Evolutionary conservation across 1,140 invertebrate genomes (phyloP).

Genomic region (Conopomorpha cramerella): DNA sequence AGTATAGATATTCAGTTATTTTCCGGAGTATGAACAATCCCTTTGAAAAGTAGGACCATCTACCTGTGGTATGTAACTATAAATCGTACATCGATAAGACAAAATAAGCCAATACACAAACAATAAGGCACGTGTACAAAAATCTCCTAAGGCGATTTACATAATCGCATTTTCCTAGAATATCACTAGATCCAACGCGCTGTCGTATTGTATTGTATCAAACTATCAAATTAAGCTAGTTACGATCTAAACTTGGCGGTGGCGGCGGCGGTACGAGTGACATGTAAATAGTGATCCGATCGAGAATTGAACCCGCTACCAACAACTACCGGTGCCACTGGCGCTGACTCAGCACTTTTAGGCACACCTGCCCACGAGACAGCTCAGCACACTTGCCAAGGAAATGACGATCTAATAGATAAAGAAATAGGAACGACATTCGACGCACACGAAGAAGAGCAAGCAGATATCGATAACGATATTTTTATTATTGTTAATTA

Average conservation of each 20-base stretch:
- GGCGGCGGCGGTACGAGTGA: slow-evolving; percentile 49
- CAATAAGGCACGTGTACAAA: too few species aligned
- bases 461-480: slow-evolving; percentile 20
- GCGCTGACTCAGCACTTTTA: slow-evolving; percentile 40
- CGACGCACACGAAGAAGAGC: too few species aligned
- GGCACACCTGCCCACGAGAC: slow-evolving; percentile 32
- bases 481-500: slow-evolving; percentile 29
- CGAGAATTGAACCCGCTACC: slow-evolving; percentile 43
- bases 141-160: too few species aligned
- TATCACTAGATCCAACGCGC: slow-evolving; percentile 16
- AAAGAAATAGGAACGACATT: slow-evolving; percentile 1
- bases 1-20: too few species aligned
- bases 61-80: too few species aligned
- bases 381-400: not conserved
- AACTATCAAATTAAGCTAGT: too few species aligned
- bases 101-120: too few species aligned
- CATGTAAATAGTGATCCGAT: slow-evolving; percentile 55
- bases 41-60: too few species aligned
- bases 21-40: too few species aligned
- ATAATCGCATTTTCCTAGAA: slow-evolving; percentile 42
- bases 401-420: slow-evolving; percentile 1
- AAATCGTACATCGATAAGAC: too few species aligned
- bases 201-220: too few species aligned
- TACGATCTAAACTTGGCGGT: too few species aligned
- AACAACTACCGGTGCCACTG: slow-evolving; percentile 52